Evolutionary conservation across 2,113 vertebrate species (phyloP), one percentile per base, ranked within the genome.

Genomic region (Chaenocephalus aceratus): DNA sequence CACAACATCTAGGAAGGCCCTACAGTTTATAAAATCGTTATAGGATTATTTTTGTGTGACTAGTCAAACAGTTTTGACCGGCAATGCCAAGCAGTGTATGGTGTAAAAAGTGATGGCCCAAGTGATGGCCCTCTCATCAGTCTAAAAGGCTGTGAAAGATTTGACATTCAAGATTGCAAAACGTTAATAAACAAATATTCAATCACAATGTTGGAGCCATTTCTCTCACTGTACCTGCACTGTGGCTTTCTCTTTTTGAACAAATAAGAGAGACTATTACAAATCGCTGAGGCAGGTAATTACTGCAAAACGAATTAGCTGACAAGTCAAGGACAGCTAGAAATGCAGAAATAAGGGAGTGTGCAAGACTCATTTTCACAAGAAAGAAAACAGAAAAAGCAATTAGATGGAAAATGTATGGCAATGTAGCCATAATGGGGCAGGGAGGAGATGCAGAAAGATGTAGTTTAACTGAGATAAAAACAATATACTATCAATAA

Each of bases 291-390:
- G 89, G 92, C 92, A 92, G 82, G 87, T 93, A 94, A 94, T 94
- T 94, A 91, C 89, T 86, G 72, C 61, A 70, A 92, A 94, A 92
- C 87, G 89, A 94, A 94, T 95, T 94, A 93, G 90, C 92, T 80
- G 87, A 88, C 83, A 66, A 92, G 84, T 94, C 91, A 92, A 94
- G 86, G 89, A 90, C 89, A 86, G 83, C 77, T 74, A 67, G 80
- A 83, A 88, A 92, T 87, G 82, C 61, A 75, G 63, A 15, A 90
- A 61, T n/a, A 59, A 51, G 16, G 18, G 41, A 21, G 72, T 63
- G 76, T n/a, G 86, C 68, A 58, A 0, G 2, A 0, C 10, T 11
- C 23, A n/a, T 44, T 48, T 54, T 68, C 70, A 62, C 18, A 34
- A 49, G 26, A 54, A 78, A 65, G 49, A 74, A 59, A 65, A 34